A percentile compares a stretch with the other conserved stretches of the same genome.
These are phyloP conservation scores for Spatulosminthurus flaviceps DNA, from an alignment of 2,888 invertebrate species.

Conservation along the genomic window DNA sequence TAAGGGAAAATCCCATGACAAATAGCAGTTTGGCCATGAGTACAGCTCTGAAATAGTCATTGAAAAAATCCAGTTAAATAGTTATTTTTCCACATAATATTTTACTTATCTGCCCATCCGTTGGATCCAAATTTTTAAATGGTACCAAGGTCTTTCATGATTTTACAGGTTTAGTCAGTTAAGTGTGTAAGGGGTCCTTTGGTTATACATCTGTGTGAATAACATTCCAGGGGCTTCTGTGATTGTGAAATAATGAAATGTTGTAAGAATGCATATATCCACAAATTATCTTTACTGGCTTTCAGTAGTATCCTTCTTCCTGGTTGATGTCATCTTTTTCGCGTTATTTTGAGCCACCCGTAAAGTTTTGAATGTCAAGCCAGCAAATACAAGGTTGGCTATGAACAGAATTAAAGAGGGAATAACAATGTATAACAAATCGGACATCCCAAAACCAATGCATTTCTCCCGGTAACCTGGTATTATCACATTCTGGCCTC, in stretches of 20 bases:
- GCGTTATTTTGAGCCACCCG: not conserved
- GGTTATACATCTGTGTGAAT: too few species aligned
- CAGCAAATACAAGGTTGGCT: not conserved
- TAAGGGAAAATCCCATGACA: not conserved
- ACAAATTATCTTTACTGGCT: not conserved
- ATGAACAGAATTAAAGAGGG: not conserved
- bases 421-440: not conserved
- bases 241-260: too few species aligned
- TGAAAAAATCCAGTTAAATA: too few species aligned
- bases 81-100: too few species aligned
- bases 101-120: too few species aligned
- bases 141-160: too few species aligned
- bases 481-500: not conserved
- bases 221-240: too few species aligned
- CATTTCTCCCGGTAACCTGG: not conserved
- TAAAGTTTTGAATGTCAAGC: not conserved
- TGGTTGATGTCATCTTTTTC: not conserved
- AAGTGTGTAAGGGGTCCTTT: too few species aligned
- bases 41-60: not conserved
- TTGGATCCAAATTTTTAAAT: too few species aligned
- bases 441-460: not conserved
- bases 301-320: not conserved
- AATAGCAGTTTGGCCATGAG: not conserved
- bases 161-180: too few species aligned
- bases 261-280: too few species aligned